Conservation (phyloP, 2,797 vertebrate genomes). For the Lagorchestes hirsutus region DNA sequence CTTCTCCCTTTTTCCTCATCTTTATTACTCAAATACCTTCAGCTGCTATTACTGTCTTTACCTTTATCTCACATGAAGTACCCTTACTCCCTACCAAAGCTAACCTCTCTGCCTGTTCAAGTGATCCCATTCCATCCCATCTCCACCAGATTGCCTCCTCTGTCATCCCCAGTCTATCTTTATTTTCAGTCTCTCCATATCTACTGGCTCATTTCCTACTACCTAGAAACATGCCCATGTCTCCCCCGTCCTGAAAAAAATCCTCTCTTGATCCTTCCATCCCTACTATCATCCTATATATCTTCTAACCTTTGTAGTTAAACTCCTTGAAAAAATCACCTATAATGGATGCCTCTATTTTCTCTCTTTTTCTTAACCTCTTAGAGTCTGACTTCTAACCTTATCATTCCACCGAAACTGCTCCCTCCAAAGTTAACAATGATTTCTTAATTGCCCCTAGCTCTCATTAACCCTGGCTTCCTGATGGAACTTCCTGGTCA, state of each 20-base stretch:
- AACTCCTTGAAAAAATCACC: not conserved
- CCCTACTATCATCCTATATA: not conserved
- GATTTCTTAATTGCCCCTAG: no score
- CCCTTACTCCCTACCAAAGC: not conserved
- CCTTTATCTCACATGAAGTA: not conserved
- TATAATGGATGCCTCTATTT: not conserved
- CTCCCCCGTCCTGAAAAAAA: not conserved
- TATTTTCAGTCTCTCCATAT: not conserved
- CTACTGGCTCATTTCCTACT: not conserved
- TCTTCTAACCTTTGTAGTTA: no score
- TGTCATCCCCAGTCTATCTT: not conserved
- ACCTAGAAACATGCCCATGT: not conserved
- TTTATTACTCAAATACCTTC: not conserved
- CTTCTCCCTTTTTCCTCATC: not conserved
- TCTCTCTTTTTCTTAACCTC: no score
- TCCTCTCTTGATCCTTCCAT: not conserved
- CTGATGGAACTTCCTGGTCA: no score
- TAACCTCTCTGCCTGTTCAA: not conserved
- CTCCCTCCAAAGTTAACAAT: no score
- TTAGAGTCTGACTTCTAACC: no score
- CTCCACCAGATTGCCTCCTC: not conserved
- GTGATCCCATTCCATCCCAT: not conserved
- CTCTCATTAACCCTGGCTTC: no score
- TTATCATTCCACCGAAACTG: no score
- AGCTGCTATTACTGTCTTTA: not conserved